Conservation (phyloP, 2,797 vertebrate species). For the Tenualosa ilisha region DNA sequence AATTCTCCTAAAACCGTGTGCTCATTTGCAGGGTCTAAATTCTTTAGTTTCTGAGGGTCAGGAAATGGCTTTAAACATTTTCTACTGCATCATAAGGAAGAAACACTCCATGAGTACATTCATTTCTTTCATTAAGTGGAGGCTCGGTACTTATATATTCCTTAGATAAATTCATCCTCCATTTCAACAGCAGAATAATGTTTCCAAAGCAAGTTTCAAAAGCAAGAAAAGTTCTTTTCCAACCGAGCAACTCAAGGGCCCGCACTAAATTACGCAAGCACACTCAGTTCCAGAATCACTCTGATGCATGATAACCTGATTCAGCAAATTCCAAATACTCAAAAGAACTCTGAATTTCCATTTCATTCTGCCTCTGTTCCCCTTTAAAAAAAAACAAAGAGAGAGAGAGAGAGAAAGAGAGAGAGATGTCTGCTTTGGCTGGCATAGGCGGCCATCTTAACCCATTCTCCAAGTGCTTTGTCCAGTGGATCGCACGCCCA, state of each 20-base stretch:
- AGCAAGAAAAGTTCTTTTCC: neutral
- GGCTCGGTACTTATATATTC: neutral
- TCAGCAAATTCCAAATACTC: slow-evolving; percentile 10
- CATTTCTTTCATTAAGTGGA: neutral
- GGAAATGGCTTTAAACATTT: neutral
- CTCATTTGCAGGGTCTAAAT: neutral
- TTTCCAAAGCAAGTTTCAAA: neutral
- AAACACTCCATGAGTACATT: neutral
- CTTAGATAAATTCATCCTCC: neutral
- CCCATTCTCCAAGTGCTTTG: slow-evolving; percentile 64
- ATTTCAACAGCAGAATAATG: neutral
- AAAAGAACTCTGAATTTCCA: neutral
- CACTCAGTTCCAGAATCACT: neutral
- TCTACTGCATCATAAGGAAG: neutral
- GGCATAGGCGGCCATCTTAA: slow-evolving; percentile 21
- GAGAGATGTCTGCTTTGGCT: neutral
- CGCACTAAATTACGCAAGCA: neutral
- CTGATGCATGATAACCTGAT: neutral
- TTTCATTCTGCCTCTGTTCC: neutral
- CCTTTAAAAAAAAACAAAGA: neutral
- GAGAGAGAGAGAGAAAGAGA: neutral
- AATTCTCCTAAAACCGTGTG: too few species aligned
- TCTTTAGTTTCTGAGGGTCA: neutral
- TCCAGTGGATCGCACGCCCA: slow-evolving; percentile 64
- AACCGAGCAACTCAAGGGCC: neutral